Base-by-base conservation (phyloP, 2,797 vertebrate species). In the Sparus aurata region DNA sequence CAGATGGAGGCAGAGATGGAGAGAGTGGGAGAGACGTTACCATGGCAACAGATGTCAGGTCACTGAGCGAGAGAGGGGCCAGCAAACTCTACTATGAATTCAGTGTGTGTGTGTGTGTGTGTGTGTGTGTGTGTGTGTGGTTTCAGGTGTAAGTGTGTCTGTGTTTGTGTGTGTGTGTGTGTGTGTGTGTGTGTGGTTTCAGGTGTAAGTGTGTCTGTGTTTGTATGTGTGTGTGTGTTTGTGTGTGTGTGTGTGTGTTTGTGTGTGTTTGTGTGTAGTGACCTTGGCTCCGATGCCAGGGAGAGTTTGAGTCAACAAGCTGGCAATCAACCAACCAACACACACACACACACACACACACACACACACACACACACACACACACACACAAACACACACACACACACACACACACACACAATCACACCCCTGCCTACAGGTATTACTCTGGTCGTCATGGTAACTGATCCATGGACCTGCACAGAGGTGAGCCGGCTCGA, bases 21-120 rank as follows among this genome's bases (percentile, higher is more conserved):
- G 63, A 77, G 77, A 85, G 80, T 66, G 73, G 79, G 85, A 80
- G 84, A 72, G 49, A 76, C 0, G 58, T 91, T 85, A 72, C 88
- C 81, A 81, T 87, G 85, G 90, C 65, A 91, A 93, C 91, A 79
- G 77, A 73, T 89, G 90, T n/a, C 67, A 77, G 91, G 90, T 89
- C 91, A 88, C 71, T 70, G 73, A 89, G 86, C 83, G 70, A 27
- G 71, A 47, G 74, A 87, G 77, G 82, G 85, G 87, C 80, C 66
- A 18, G 54, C 2, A 17, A 89, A 86, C 82, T 58, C 65, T 61
- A 53, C 46, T 70, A 50, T 46, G 57, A 22, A 68, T 76, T 45
- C 25, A 9, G 20, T 0, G 49, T 63, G 57, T 54, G 69, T 47
- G 63, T 34, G 60, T 65, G 66, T 52, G 47, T 57, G 69, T 25